Evolutionary conservation across 1,140 invertebrate genomes (phyloP).

Genomic region (Globodera ellingtonae): DNA sequence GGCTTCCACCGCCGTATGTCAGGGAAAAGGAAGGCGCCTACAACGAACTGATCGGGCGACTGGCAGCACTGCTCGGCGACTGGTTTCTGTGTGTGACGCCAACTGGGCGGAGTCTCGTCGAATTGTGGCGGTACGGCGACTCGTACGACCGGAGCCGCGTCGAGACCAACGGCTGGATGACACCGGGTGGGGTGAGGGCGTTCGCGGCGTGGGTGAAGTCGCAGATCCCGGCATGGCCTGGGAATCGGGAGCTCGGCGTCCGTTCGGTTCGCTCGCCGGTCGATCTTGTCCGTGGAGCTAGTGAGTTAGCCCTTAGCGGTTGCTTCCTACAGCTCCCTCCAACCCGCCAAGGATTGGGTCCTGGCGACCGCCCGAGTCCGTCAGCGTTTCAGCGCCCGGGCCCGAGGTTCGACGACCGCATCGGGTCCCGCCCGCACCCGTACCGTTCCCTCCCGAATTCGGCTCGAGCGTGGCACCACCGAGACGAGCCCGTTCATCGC

Average conservation of each 20-base stretch:
- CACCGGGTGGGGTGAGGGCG: neutral
- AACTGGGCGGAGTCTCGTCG: neutral
- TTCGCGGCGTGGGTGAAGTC: neutral
- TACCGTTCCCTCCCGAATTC: neutral
- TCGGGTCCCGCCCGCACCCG: neutral
- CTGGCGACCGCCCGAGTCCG: neutral
- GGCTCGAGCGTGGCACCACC: too few relatives aligned
- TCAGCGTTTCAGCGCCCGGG: neutral
- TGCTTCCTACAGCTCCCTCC: too few relatives aligned
- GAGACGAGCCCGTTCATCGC: too few relatives aligned
- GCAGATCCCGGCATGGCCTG: neutral
- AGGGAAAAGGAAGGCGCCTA: too few relatives aligned
- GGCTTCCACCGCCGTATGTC: too few relatives aligned
- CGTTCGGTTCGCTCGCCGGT: neutral
- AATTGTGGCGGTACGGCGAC: slow-evolving; percentile 6
- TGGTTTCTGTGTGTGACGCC: neutral
- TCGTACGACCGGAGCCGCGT: neutral
- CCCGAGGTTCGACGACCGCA: neutral
- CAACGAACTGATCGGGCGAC: neutral
- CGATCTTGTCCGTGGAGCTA: neutral
- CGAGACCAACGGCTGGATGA: neutral
- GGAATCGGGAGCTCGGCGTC: neutral
- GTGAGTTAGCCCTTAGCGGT: neutral
- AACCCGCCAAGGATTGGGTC: neutral
- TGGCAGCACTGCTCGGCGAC: neutral